These are phyloP conservation scores for Orchesella flavescens DNA, from an alignment of 2,888 invertebrate genomes.

Conservation along the genomic window DNA sequence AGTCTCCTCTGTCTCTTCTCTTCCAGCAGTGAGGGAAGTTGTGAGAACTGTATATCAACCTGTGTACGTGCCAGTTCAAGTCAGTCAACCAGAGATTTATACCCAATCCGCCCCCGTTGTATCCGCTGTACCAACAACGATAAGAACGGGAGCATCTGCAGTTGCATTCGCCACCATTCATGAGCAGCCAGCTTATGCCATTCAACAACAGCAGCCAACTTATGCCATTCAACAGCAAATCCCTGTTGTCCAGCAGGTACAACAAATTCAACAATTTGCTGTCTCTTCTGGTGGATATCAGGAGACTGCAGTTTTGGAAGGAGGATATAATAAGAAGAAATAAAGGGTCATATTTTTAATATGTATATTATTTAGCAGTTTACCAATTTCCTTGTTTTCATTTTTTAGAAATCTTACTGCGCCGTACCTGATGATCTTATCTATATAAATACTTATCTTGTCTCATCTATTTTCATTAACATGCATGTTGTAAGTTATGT, in stretches of 20 bases:
- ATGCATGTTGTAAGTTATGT: too few relatives aligned
- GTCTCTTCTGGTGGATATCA: not conserved
- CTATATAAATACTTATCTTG: too few relatives aligned
- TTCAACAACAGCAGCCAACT: slow-evolving; percentile 35
- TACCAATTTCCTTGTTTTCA: not conserved
- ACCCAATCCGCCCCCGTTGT: not conserved
- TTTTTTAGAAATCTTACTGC: not conserved
- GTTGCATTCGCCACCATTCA: slow-evolving; percentile 42
- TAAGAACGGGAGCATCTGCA: slow-evolving; percentile 44
- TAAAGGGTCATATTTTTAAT: not conserved
- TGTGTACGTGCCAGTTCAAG: slow-evolving; percentile 41
- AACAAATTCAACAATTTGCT: slow-evolving; percentile 6
- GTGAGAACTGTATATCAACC: slow-evolving; percentile 53
- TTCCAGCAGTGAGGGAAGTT: slow-evolving; percentile 21
- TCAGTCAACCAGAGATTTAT: slow-evolving; percentile 3
- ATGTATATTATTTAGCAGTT: not conserved
- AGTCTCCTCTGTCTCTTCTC: not conserved
- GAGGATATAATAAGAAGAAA: slow-evolving; percentile 32
- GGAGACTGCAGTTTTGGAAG: not conserved
- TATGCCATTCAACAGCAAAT: not conserved
- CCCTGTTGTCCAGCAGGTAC: slow-evolving; percentile 6
- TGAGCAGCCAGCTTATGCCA: slow-evolving; percentile 15
- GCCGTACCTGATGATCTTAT: not conserved
- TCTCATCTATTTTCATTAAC: too few relatives aligned
- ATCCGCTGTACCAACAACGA: slow-evolving; percentile 26